These are phyloP conservation scores for Petrophora chlorosata DNA, from an alignment of 2,888 invertebrate species.

Conservation along the genomic window DNA sequence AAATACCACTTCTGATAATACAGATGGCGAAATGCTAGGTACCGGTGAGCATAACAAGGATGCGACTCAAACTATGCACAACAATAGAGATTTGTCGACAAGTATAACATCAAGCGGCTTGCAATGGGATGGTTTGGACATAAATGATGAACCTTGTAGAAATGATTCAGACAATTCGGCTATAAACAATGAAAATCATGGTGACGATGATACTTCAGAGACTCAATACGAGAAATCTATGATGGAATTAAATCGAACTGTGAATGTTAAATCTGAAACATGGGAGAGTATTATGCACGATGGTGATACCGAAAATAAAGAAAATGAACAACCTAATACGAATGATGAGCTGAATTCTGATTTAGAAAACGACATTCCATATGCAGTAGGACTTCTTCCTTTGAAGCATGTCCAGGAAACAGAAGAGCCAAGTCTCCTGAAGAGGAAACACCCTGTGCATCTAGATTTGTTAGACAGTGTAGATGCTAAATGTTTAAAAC, in stretches of 20 bases:
- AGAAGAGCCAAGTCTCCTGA: slow-evolving; percentile 56
- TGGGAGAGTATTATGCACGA: slow-evolving; percentile 51
- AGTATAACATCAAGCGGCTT: slow-evolving; percentile 40
- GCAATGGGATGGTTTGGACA: slow-evolving; percentile 54
- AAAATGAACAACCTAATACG: slow-evolving; percentile 46
- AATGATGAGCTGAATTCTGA: slow-evolving; percentile 42
- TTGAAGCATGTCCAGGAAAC: slow-evolving; percentile 57
- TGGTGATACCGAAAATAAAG: slow-evolving; percentile 47
- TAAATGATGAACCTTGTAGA: slow-evolving; percentile 29
- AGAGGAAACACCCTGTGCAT: slow-evolving; percentile 58
- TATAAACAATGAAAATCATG: slow-evolving; percentile 37
- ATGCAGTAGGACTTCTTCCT: slow-evolving; percentile 74
- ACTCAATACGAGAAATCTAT: slow-evolving; percentile 46
- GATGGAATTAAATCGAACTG: slow-evolving; percentile 56
- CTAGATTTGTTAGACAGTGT: slow-evolving; percentile 54
- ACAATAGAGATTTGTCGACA: slow-evolving; percentile 34
- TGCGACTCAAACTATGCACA: slow-evolving; percentile 26
- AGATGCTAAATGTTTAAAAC: slow-evolving; percentile 74
- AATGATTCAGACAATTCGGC: slow-evolving; percentile 26
- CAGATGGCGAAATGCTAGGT: slow-evolving; percentile 32
- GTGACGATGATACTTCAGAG: slow-evolving; percentile 36
- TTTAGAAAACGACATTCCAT: slow-evolving; percentile 68
- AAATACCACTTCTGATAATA: slow-evolving; percentile 39
- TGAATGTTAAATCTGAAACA: slow-evolving; percentile 46
- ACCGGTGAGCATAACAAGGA: slow-evolving; percentile 40